Conservation (phyloP, 2,113 vertebrate species). For the Entosphenus tridentatus region DNA sequence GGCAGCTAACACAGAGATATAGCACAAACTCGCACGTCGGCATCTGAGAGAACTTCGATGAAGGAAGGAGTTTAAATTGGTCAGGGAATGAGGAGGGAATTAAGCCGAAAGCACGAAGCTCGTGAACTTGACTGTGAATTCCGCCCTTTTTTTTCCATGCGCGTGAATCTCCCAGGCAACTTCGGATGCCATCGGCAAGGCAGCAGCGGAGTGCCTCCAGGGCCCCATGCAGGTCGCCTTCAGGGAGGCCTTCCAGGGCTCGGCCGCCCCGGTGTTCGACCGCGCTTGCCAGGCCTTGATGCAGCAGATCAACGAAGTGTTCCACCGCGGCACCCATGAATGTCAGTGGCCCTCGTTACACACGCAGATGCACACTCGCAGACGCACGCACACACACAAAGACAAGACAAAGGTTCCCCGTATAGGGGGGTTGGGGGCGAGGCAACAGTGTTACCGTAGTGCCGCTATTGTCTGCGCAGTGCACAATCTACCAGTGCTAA, state of each 20-base stretch:
- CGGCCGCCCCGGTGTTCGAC: slow-evolving; percentile 72
- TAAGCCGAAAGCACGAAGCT: too few relatives aligned
- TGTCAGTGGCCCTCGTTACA: slow-evolving; percentile 32
- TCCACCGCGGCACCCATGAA: slow-evolving; percentile 83
- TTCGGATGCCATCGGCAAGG: slow-evolving; percentile 59
- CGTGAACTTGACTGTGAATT: too few relatives aligned
- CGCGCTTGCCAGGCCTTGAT: slow-evolving; percentile 96
- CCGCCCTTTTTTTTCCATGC: too few relatives aligned
- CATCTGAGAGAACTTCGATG: slow-evolving; percentile 9
- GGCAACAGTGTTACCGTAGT: too few relatives aligned
- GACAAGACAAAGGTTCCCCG: too few relatives aligned
- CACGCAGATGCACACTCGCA: background rate
- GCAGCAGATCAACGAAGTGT: slow-evolving; percentile 94
- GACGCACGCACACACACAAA: too few relatives aligned
- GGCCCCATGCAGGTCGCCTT: slow-evolving; percentile 70
- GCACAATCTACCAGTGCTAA: too few relatives aligned
- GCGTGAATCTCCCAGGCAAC: slow-evolving; percentile 30
- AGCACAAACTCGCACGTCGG: too few relatives aligned
- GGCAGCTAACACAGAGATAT: too few relatives aligned
- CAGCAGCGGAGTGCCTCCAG: slow-evolving; percentile 65
- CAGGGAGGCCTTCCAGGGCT: slow-evolving; percentile 66
- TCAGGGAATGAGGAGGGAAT: background rate
- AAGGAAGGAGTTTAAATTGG: too few relatives aligned
- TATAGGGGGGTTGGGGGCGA: too few relatives aligned
- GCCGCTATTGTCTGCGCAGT: too few relatives aligned